Conservation (phyloP, 2,888 invertebrate species). For the Tridacna gigas region DNA sequence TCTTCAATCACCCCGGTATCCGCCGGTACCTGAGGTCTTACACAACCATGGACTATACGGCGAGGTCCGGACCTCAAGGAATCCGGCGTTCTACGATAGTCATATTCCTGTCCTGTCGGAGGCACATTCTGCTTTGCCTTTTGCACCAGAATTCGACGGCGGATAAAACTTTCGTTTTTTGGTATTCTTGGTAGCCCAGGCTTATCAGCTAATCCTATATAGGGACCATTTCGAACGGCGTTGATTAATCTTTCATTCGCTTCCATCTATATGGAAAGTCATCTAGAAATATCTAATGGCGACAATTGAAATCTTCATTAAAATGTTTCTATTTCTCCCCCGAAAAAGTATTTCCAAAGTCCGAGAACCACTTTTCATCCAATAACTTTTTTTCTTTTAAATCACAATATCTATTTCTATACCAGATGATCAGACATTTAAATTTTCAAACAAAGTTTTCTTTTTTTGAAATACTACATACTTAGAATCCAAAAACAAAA, state of each 20-base stretch:
- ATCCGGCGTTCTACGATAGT: constrained; percentile 56
- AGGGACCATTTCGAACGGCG: constrained; percentile 20
- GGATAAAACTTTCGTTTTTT: constrained; percentile 9
- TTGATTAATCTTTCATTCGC: constrained; percentile 20
- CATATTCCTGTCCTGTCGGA: constrained; percentile 52
- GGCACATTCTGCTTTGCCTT: constrained; percentile 42
- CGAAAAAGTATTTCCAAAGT: too few relatives aligned
- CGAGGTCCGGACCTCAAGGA: constrained; percentile 30
- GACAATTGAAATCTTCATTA: neutral
- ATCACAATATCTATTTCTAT: too few relatives aligned
- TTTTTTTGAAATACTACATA: too few relatives aligned
- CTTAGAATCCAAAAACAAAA: too few relatives aligned
- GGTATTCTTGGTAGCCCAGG: constrained; percentile 17
- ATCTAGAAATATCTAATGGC: neutral
- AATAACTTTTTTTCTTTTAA: too few relatives aligned
- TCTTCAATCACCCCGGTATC: constrained; percentile 49
- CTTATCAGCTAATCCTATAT: constrained; percentile 11
- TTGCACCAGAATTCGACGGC: constrained; percentile 34
- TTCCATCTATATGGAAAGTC: constrained; percentile 5
- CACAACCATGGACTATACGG: constrained; percentile 23
- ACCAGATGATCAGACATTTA: too few relatives aligned
- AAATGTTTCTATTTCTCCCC: neutral
- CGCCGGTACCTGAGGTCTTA: constrained; percentile 48
- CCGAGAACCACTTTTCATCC: too few relatives aligned
- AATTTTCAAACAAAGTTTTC: too few relatives aligned